Evolutionary conservation across 53 echinoderm and acorn worm genomes (phyloP).

Genomic region (Echinometra lucunter): DNA sequence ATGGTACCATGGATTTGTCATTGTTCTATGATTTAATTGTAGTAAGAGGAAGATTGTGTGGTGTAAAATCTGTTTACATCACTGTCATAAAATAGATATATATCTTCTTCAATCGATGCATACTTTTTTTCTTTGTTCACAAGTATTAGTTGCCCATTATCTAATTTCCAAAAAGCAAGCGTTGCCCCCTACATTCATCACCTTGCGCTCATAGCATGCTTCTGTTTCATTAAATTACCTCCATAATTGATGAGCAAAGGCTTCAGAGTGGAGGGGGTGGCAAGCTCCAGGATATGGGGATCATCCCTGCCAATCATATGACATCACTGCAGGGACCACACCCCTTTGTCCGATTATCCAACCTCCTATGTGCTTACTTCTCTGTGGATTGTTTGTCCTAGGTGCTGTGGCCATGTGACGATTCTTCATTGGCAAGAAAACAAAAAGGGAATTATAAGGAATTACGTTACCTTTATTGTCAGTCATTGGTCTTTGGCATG

Average conservation of each 20-base stretch:
- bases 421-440: conserved; percentile 29
- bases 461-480: conserved; percentile 24
- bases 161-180: conserved; percentile 22
- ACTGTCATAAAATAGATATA: too few species aligned
- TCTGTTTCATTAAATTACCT: conserved; percentile 45
- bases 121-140: background rate
- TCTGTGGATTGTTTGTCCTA: background rate
- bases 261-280: conserved; percentile 20
- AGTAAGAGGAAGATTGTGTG: too few species aligned
- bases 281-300: conserved; percentile 52
- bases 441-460: conserved; percentile 16
- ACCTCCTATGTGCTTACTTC: background rate
- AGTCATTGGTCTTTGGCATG: background rate
- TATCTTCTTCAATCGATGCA: background rate
- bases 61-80: too few species aligned
- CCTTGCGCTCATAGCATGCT: background rate
- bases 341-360: conserved; percentile 48
- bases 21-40: too few species aligned
- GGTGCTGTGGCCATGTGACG: conserved; percentile 24
- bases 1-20: background rate
- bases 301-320: conserved; percentile 66
- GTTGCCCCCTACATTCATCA: background rate
- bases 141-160: conserved; percentile 9
- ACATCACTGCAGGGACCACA: conserved; percentile 54
- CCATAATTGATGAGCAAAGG: conserved; percentile 1